These are phyloP conservation scores for Perodicticus potto DNA, from an alignment of 2,797 vertebrate genomes.

Conservation along the genomic window DNA sequence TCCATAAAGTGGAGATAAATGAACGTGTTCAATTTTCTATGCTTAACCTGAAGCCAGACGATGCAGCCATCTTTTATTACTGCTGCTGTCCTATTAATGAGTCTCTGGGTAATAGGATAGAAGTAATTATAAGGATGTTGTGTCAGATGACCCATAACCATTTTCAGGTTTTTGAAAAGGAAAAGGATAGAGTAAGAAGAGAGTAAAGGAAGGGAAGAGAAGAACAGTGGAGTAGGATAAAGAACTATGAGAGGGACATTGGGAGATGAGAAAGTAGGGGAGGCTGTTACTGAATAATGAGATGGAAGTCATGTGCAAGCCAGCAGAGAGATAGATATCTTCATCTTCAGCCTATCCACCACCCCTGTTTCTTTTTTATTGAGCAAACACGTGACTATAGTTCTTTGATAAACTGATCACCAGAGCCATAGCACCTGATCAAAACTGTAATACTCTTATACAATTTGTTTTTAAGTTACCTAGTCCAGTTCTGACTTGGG, in stretches of 20 bases:
- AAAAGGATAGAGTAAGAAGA: neutral
- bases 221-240: neutral
- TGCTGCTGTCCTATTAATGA: neutral
- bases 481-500: neutral
- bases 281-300: neutral
- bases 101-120: neutral
- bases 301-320: neutral
- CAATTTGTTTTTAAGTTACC: slow-evolving; percentile 24
- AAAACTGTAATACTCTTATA: neutral
- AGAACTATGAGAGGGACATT: neutral
- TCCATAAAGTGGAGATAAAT: neutral
- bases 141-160: neutral
- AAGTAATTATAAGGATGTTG: neutral
- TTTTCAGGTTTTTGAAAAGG: neutral
- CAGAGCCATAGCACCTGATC: neutral
- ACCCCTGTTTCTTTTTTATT: neutral
- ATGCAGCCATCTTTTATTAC: neutral
- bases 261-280: neutral
- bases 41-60: neutral
- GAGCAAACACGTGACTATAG: neutral
- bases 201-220: neutral
- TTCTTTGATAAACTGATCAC: neutral
- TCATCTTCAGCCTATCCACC: neutral
- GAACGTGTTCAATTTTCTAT: neutral
- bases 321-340: neutral